Conservation (phyloP, 2,888 invertebrate genomes). For the Drosophila cognata region DNA sequence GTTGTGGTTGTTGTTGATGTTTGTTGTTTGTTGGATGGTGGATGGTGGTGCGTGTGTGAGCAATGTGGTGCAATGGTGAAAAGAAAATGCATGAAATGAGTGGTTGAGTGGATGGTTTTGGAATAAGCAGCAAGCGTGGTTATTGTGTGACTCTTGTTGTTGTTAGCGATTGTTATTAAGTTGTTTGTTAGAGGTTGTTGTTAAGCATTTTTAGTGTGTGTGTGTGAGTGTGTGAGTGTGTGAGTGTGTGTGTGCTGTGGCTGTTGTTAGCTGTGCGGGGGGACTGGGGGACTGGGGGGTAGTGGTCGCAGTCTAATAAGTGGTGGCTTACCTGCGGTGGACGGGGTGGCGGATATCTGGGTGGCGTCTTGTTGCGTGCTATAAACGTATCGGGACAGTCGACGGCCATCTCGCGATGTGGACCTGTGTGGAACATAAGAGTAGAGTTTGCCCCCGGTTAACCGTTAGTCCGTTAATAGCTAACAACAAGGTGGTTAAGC, state of each 20-base stretch:
- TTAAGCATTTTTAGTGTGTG: background rate
- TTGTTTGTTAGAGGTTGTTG: constrained; percentile 22
- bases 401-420: constrained; percentile 99
- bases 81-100: constrained; percentile 59
- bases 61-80: constrained; percentile 42
- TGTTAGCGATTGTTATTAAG: constrained; percentile 19
- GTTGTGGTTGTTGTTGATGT: constrained; percentile 3
- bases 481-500: constrained; percentile 31
- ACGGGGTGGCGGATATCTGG: constrained; percentile 94
- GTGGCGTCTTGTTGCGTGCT: constrained; percentile 95
- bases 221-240: constrained; percentile 1
- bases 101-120: constrained; percentile 17
- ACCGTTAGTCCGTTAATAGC: background rate
- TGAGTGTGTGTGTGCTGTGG: background rate
- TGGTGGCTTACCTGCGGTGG: constrained; percentile 87
- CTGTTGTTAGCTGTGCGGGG: background rate
- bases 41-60: constrained; percentile 33
- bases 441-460: background rate
- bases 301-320: constrained; percentile 1
- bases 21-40: constrained; percentile 19
- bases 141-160: constrained; percentile 19
- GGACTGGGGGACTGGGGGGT: background rate
- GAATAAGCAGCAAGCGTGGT: constrained; percentile 15
- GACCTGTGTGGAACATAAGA: constrained; percentile 86
- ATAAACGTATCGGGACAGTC: constrained; percentile 98